A percentile compares a stretch with the other conserved stretches of the same genome.
phyloP scores from a whole-genome alignment of 2,888 invertebrate species.

The Aradus depressus region DNA sequence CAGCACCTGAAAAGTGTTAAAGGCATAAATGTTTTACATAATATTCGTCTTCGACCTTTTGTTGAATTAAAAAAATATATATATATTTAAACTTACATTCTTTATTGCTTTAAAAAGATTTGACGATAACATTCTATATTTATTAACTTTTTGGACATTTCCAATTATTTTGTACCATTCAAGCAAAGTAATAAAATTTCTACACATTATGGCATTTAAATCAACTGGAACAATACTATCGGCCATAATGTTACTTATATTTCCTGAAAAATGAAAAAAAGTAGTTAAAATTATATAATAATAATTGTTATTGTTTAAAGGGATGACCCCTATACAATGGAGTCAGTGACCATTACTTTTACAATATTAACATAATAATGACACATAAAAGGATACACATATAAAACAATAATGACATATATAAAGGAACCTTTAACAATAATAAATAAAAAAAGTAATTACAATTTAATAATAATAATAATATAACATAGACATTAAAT shows the following conservation, averaged over 20 bases:
- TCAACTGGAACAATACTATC: slow-evolving; percentile 65
- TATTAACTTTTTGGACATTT: slow-evolving; percentile 40
- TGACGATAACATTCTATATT: slow-evolving; percentile 45
- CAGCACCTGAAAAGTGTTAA: slow-evolving; percentile 39
- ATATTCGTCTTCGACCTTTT: background rate
- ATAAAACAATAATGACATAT: too few relatives aligned
- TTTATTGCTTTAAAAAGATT: slow-evolving; percentile 51
- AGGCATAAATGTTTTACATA: too few relatives aligned
- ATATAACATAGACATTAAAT: too few relatives aligned
- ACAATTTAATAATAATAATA: too few relatives aligned
- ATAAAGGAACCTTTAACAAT: too few relatives aligned
- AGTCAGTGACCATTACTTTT: too few relatives aligned
- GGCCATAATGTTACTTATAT: slow-evolving; percentile 45
- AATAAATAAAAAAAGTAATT: too few relatives aligned
- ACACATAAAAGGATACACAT: too few relatives aligned
- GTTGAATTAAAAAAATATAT: background rate
- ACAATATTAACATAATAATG: too few relatives aligned
- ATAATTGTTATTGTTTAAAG: too few relatives aligned
- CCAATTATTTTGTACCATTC: slow-evolving; percentile 49
- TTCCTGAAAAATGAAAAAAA: slow-evolving; percentile 5
- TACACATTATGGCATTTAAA: slow-evolving; percentile 63
- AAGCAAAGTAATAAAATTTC: slow-evolving; percentile 52
- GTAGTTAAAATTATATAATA: background rate
- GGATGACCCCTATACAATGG: too few relatives aligned
- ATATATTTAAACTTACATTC: slow-evolving; percentile 35